Base-by-base conservation (phyloP, 2,113 vertebrate genomes). In the Epinephelus cyanopodus region DNA sequence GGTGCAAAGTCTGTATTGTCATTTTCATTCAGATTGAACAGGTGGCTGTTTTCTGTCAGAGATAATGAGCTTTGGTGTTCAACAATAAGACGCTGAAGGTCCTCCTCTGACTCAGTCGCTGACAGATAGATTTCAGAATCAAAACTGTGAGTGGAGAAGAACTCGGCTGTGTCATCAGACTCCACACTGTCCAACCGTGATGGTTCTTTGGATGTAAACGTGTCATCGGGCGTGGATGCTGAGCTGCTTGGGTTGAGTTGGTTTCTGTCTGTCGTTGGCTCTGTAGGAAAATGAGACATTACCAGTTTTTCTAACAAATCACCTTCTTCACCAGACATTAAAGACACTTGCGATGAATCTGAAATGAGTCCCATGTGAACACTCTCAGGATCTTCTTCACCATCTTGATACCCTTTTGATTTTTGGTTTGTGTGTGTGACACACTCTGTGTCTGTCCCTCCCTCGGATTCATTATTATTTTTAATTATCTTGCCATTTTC, bases 101-200 rank as follows among this genome's bases (percentile, higher is more conserved):
- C 83, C 60, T 88, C 85, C 19, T 54, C 2, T 23, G 87, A 87
- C 63, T 92, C 88, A 21, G 65, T 13, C 52, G 90, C 91, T 53
- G 92, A 93, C 17, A 90, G 66, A 54, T 88, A 90, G 21, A 17
- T 80, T 74, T 93, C 90, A 60, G 92, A 93, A 60, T 90, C 88
- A n/a, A 74, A 90, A 61, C 85, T 87, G 77, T 75, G 63, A 69
- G 25, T 4, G 27, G 90, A 87, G 67, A 84, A 54, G 64, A 87
- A 78, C 27, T 93, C 90, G 4, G 18, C 84, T 1, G 25, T 14
- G 15, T 89, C 79, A 3, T 88, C 77, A 5, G 87, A 85, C 48
- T 81, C 79, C 33, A 48, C n/a, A 7, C 58, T 69, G 37, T 82
- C 85, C 13, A 42, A 17, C 67, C 6, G 21, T 4, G 60, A 5